Evolutionary conservation across 2,113 vertebrate species (phyloP).

Genomic region (Fulica atra): DNA sequence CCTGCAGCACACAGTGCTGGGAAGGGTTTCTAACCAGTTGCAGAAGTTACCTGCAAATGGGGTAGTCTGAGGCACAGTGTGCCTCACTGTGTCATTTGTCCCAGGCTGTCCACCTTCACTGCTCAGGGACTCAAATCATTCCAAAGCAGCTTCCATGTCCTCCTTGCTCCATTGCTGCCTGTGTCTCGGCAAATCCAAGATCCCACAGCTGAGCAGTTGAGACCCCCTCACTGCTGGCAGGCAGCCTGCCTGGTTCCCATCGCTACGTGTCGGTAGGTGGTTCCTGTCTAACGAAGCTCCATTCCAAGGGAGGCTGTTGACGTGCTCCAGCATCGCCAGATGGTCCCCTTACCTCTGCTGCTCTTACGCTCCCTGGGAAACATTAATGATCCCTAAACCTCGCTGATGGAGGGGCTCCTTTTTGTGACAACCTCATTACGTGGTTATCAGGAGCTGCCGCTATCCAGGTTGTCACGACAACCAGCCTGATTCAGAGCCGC

Average conservation of each 20-base stretch:
- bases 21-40: background rate
- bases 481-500: constrained; percentile 85
- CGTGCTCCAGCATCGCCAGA: background rate
- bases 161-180: background rate
- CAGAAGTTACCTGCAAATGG: background rate
- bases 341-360: constrained; percentile 33
- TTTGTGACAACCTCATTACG: constrained; percentile 81
- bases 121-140: background rate
- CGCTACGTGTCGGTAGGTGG: background rate
- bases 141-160: background rate
- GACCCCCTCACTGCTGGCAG: background rate
- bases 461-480: constrained; percentile 91
- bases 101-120: background rate
- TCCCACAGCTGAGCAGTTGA: background rate
- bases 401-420: constrained; percentile 57
- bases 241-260: constrained; percentile 39
- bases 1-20: fast-evolving
- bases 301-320: constrained; percentile 18
- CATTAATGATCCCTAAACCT: constrained; percentile 47
- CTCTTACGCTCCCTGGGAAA: constrained; percentile 8
- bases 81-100: background rate
- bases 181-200: background rate
- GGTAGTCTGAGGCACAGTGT: background rate
- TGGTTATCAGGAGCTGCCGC: constrained; percentile 80
- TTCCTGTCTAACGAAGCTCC: constrained; percentile 29